phyloP scores from a whole-genome alignment of 2,113 vertebrate species.

The Silurus glanis region DNA sequence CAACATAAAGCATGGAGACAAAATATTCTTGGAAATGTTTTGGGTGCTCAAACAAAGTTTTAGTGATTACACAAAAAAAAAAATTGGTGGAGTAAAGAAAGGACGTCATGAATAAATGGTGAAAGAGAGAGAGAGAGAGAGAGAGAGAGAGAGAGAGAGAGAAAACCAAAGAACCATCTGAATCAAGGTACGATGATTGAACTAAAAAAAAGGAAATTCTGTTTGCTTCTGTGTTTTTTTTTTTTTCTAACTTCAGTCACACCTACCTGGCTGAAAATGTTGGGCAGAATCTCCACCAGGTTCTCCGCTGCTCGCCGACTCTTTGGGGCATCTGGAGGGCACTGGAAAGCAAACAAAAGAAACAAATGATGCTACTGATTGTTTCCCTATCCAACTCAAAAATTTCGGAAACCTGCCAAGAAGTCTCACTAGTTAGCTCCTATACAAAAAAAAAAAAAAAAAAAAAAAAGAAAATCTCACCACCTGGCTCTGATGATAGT shows the following conservation, averaged over 20 bases:
- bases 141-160: too few relatives aligned
- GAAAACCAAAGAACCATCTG: too few relatives aligned
- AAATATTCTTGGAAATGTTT: too few relatives aligned
- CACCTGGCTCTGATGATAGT: background rate
- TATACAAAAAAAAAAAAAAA: background rate
- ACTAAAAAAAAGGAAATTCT: too few relatives aligned
- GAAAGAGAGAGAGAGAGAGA: too few relatives aligned
- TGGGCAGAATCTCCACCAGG: constrained; percentile 77
- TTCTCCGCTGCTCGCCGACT: constrained; percentile 86
- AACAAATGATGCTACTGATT: background rate
- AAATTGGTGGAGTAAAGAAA: too few relatives aligned
- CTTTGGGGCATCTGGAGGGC: constrained; percentile 82
- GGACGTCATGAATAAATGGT: too few relatives aligned
- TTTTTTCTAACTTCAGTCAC: background rate
- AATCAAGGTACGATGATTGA: too few relatives aligned
- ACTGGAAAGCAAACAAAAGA: constrained; percentile 68
- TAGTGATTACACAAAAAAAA: too few relatives aligned
- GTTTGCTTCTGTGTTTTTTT: too few relatives aligned
- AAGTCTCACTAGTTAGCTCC: background rate
- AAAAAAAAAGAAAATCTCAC: background rate
- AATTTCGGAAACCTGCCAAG: background rate
- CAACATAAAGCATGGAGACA: too few relatives aligned
- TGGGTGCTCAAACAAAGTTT: too few relatives aligned
- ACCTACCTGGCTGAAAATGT: constrained; percentile 75
- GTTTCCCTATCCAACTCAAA: background rate